Conservation (phyloP, 2,888 invertebrate species). For the Lymantria dispar region DNA sequence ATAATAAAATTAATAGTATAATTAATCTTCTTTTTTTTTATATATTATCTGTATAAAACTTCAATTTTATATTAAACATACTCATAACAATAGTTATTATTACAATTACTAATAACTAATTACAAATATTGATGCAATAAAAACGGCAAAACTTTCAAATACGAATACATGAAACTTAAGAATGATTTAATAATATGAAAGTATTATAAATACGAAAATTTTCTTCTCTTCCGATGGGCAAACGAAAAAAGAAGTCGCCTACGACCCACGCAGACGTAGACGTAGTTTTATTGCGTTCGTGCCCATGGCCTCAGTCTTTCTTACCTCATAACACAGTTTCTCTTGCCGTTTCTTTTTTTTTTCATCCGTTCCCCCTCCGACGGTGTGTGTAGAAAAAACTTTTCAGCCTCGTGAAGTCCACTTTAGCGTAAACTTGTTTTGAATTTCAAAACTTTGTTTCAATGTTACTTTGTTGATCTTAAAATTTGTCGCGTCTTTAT, state of each 20-base stretch:
- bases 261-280: conserved; percentile 73
- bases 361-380: conserved; percentile 38
- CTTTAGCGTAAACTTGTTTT: conserved; percentile 33
- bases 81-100: too few relatives aligned
- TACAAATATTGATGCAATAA: neutral
- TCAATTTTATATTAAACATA: too few relatives aligned
- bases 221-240: conserved; percentile 50
- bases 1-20: too few relatives aligned
- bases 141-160: neutral
- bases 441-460: conserved; percentile 39
- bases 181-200: neutral
- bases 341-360: conserved; percentile 50
- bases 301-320: conserved; percentile 72
- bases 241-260: conserved; percentile 58
- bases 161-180: neutral
- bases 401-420: conserved; percentile 40
- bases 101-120: too few relatives aligned
- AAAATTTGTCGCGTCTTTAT: neutral
- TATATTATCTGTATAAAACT: too few relatives aligned
- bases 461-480: conserved; percentile 19
- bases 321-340: conserved; percentile 82
- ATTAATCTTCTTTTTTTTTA: too few relatives aligned
- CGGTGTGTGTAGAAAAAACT: conserved; percentile 59
- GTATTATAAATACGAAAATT: conserved; percentile 26
- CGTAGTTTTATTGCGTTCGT: conserved; percentile 75